phyloP scores from a whole-genome alignment of 2,113 vertebrate species.

The Otis tarda region DNA sequence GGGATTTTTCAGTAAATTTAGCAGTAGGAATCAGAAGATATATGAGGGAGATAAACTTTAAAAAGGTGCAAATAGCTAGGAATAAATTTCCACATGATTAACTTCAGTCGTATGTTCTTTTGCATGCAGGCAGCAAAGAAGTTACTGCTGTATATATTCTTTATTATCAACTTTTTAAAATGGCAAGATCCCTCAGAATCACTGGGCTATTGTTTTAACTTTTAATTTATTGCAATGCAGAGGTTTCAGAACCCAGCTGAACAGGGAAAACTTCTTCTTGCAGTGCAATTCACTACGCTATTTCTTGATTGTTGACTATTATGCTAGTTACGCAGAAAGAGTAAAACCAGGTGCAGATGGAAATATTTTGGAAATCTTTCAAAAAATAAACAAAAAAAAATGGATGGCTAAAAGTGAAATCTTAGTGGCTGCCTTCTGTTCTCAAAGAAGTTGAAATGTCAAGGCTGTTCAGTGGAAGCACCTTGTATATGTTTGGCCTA shows the following conservation, averaged over 20 bases:
- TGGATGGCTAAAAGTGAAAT: neutral
- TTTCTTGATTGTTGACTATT: neutral
- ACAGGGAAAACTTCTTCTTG: neutral
- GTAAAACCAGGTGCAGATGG: neutral
- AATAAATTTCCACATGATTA: neutral
- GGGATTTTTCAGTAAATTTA: neutral
- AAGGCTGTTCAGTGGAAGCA: conserved; percentile 3
- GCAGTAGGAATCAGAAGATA: neutral
- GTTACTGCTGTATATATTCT: neutral
- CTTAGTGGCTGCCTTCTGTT: neutral
- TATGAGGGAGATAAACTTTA: neutral
- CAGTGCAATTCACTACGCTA: neutral
- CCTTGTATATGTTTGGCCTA: neutral
- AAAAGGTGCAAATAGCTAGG: neutral
- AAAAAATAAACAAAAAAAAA: neutral
- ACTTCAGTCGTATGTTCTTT: neutral
- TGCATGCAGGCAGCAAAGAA: neutral
- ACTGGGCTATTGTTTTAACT: neutral
- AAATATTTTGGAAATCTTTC: conserved; percentile 12
- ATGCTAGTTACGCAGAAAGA: neutral
- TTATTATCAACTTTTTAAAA: neutral
- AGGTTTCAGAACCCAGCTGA: neutral
- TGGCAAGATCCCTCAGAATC: neutral
- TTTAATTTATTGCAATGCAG: neutral
- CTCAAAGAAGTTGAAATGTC: neutral